A percentile compares a stretch with the other conserved stretches of the same genome.
Evolutionary conservation across 2,888 invertebrate genomes (phyloP).

Genomic region (Parthenolecanium corni): DNA sequence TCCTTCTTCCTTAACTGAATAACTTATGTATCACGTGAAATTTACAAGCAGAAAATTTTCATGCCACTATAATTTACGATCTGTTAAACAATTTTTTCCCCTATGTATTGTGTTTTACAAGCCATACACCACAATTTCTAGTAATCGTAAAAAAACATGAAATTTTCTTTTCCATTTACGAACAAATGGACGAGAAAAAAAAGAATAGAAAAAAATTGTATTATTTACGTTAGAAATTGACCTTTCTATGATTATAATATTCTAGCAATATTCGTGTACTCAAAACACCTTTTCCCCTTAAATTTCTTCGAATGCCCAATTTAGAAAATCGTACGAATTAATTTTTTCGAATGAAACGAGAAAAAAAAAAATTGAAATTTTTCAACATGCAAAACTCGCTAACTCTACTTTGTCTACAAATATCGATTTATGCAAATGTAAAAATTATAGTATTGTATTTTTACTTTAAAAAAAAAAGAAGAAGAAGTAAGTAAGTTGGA

Average conservation of each 20-base stretch:
- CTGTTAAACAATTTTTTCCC: slow-evolving; percentile 38
- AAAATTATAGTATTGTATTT: neutral
- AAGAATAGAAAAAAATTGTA: slow-evolving; percentile 8
- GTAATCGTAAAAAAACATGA: too few relatives aligned
- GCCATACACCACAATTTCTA: slow-evolving; percentile 1
- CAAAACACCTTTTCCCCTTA: slow-evolving; percentile 12
- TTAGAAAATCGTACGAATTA: slow-evolving; percentile 13
- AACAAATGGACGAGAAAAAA: slow-evolving; percentile 2
- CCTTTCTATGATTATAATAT: neutral
- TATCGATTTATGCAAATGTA: slow-evolving; percentile 17
- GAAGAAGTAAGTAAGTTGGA: too few relatives aligned
- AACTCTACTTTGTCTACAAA: slow-evolving; percentile 5
- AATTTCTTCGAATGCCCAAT: slow-evolving; percentile 15
- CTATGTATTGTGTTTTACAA: neutral
- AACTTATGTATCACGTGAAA: too few relatives aligned
- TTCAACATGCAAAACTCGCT: slow-evolving; percentile 10
- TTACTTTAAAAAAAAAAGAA: too few relatives aligned
- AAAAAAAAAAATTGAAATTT: neutral
- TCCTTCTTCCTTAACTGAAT: too few relatives aligned
- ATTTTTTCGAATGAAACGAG: neutral
- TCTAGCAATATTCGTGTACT: neutral
- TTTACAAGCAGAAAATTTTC: too few relatives aligned
- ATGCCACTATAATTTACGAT: too few relatives aligned
- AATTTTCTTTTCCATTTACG: slow-evolving; percentile 4
- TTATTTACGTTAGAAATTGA: slow-evolving; percentile 8